phyloP scores from a whole-genome alignment of 2,888 invertebrate genomes.

The Glyphotaelius pellucidus region DNA sequence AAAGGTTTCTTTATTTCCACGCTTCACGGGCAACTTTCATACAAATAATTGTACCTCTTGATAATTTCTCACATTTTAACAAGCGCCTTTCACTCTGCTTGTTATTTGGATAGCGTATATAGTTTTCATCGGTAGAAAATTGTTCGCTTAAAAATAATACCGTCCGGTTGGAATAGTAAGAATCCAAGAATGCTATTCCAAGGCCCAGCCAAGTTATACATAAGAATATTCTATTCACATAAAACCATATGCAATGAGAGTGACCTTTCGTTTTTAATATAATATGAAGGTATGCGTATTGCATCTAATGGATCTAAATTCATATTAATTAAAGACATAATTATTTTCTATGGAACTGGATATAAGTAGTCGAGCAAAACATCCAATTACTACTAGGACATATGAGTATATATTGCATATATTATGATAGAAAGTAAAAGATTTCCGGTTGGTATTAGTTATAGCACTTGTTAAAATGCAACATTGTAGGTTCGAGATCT shows the following conservation, averaged over 20 bases:
- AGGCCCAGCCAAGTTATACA: not conserved
- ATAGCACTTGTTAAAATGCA: not conserved
- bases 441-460: not conserved
- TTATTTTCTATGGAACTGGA: not conserved
- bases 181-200: constrained; percentile 2
- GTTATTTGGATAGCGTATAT: not conserved
- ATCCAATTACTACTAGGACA: too few species aligned
- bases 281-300: not conserved
- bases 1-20: not conserved
- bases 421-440: not conserved
- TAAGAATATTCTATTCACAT: not conserved
- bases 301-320: not conserved
- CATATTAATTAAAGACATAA: not conserved
- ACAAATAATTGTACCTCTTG: not conserved
- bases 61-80: not conserved
- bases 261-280: not conserved
- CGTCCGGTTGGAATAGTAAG: not conserved
- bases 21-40: not conserved
- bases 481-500: not conserved
- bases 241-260: not conserved
- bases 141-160: not conserved
- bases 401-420: not conserved
- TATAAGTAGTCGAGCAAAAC: not conserved
- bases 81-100: not conserved
- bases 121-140: constrained; percentile 2